Evolutionary conservation across 2,113 vertebrate genomes (phyloP).

Genomic region (Xenus cinereus): DNA sequence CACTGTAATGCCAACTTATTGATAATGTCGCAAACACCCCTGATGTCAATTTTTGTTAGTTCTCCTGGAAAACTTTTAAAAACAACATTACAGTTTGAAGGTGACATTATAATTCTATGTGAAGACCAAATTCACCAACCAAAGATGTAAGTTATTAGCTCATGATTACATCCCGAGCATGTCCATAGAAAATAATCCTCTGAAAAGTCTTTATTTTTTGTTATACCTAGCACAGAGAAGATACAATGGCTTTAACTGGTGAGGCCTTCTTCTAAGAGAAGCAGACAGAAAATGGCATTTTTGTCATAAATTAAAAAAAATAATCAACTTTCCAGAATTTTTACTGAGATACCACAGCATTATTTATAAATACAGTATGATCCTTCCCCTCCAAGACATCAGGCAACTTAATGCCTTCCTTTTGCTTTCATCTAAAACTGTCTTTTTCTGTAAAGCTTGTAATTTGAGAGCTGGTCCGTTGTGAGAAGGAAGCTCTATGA

Average conservation of each 20-base stretch:
- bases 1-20: neutral
- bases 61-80: neutral
- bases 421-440: constrained; percentile 3
- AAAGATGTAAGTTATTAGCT: neutral
- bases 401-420: neutral
- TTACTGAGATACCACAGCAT: neutral
- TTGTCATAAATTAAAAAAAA: neutral
- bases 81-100: neutral
- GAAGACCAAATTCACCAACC: neutral
- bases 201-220: neutral
- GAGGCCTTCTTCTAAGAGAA: neutral
- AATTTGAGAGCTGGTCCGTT: neutral
- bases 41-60: neutral
- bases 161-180: neutral
- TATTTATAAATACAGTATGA: neutral
- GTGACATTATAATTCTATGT: neutral
- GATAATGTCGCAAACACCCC: neutral
- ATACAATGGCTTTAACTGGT: neutral
- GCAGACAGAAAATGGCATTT: neutral
- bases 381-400: neutral
- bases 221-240: neutral
- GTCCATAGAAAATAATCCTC: neutral
- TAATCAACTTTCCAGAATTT: neutral
- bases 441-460: neutral
- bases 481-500: neutral